Evolutionary conservation across 2,888 invertebrate genomes (phyloP).

Genomic region (Eucera pruinosa): DNA sequence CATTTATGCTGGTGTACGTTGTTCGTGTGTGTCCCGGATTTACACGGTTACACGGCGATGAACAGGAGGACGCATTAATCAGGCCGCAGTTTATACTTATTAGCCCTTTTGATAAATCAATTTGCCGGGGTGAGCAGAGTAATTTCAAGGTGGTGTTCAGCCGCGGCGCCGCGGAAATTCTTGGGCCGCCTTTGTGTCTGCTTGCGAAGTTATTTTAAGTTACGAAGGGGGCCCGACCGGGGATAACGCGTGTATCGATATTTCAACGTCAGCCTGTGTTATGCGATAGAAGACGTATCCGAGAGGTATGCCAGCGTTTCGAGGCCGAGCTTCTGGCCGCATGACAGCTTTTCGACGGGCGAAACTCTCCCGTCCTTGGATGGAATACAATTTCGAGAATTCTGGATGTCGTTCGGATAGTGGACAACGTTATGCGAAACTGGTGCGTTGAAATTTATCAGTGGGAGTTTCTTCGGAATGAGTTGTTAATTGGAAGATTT

Average conservation of each 20-base stretch:
- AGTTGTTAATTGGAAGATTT: no score
- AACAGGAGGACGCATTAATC: constrained; percentile 72
- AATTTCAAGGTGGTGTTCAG: constrained; percentile 50
- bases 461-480: not conserved
- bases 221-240: constrained; percentile 12
- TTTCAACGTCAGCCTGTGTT: constrained; percentile 55
- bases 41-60: constrained; percentile 45
- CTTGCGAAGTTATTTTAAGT: constrained; percentile 46
- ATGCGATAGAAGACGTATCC: constrained; percentile 40
- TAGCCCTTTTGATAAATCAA: constrained; percentile 77
- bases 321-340: constrained; percentile 17
- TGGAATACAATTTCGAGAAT: not conserved
- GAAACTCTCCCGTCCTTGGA: not conserved
- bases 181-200: constrained; percentile 51
- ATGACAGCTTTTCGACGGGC: constrained; percentile 8
- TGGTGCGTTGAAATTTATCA: not conserved
- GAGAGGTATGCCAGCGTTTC: constrained; percentile 19
- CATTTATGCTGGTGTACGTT: not conserved
- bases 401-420: not conserved
- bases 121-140: constrained; percentile 62
- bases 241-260: constrained; percentile 41
- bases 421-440: not conserved
- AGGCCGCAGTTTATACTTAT: constrained; percentile 74
- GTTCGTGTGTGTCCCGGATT: not conserved
- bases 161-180: constrained; percentile 44